Conservation (phyloP, 1,140 invertebrate species). For the Saccostrea cuccullata region DNA sequence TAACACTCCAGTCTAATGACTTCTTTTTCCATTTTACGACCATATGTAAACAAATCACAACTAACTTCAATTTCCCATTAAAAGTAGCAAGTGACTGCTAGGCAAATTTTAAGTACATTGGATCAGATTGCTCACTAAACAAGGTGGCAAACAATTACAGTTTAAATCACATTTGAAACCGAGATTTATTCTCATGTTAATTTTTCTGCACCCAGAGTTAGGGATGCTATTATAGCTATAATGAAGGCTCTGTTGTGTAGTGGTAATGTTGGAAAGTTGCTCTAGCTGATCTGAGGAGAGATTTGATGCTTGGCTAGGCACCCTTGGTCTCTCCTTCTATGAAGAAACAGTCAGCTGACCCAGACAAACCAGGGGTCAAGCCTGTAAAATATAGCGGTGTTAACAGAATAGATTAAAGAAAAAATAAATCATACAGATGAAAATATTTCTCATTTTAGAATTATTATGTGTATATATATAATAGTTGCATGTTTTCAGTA, state of each 20-base stretch:
- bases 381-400: background rate
- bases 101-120: background rate
- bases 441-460: background rate
- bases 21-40: background rate
- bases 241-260: background rate
- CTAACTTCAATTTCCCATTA: constrained; percentile 11
- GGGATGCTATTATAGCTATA: background rate
- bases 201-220: background rate
- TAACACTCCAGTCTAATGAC: background rate
- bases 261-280: background rate
- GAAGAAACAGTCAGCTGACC: background rate
- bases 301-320: constrained; percentile 6
- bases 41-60: background rate
- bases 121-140: background rate
- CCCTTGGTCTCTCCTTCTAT: background rate
- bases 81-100: background rate
- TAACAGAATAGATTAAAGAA: background rate
- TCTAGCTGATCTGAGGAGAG: background rate
- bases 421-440: background rate
- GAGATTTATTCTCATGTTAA: constrained; percentile 22
- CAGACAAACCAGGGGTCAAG: background rate
- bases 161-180: constrained; percentile 2
- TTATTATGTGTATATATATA: background rate
- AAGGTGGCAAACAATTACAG: background rate
- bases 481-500: background rate